Evolutionary conservation across 2,888 invertebrate species (phyloP).

Genomic region (Drosophila nigricruria): DNA sequence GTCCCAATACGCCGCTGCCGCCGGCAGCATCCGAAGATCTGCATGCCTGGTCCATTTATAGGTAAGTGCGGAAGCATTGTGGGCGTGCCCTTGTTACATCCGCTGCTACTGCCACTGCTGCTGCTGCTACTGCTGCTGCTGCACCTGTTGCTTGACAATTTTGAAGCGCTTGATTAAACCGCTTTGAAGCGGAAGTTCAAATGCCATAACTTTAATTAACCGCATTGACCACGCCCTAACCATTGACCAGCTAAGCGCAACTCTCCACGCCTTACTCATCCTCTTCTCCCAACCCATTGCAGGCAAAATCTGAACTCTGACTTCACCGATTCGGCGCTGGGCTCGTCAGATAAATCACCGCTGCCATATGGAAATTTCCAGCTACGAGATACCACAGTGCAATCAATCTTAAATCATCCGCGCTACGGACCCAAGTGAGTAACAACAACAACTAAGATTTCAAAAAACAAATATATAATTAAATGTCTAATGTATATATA

Average conservation of each 20-base stretch:
- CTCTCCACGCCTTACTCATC: conserved; percentile 25
- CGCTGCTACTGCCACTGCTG: conserved; percentile 22
- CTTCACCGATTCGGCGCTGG: conserved; percentile 96
- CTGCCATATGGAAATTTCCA: conserved; percentile 97
- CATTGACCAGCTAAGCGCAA: conserved; percentile 66
- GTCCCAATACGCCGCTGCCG: conserved; percentile 89
- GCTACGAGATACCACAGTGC: conserved; percentile 95
- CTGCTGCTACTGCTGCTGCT: conserved; percentile 30
- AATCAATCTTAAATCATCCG: conserved; percentile 93
- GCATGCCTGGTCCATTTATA: conserved; percentile 98
- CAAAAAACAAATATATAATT: neutral
- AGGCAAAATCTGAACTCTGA: conserved; percentile 98
- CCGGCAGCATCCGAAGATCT: conserved; percentile 95
- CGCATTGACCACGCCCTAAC: conserved; percentile 38
- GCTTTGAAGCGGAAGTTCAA: conserved; percentile 66
- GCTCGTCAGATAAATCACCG: conserved; percentile 96
- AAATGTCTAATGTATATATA: neutral
- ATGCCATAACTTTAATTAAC: conserved; percentile 66
- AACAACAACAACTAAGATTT: neutral
- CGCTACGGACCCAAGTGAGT: conserved; percentile 95
- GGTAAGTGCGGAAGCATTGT: conserved; percentile 86
- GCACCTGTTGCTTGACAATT: conserved; percentile 71
- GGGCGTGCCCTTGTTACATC: conserved; percentile 55
- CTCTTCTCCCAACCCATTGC: neutral
- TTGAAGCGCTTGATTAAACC: conserved; percentile 74